Evolutionary conservation across 2,113 vertebrate genomes (phyloP).

Genomic region (Epinephelus fuscoguttatus): DNA sequence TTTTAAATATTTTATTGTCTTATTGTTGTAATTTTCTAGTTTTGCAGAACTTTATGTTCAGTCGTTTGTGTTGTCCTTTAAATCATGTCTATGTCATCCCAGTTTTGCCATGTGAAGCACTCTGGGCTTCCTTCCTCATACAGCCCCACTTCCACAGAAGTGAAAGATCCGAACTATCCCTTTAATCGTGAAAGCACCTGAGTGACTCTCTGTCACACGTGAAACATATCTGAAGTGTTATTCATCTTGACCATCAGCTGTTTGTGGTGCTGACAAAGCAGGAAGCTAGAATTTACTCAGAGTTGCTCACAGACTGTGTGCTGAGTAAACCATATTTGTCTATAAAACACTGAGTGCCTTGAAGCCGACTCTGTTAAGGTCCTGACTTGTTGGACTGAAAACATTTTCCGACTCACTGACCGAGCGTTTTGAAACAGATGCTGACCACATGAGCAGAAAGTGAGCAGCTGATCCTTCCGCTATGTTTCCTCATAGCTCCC

Average conservation of each 20-base stretch:
- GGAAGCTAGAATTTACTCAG: background rate
- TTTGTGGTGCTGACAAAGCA: background rate
- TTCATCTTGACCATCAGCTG: background rate
- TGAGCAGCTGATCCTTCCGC: background rate
- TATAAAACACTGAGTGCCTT: background rate
- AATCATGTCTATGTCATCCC: too few species aligned
- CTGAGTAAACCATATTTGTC: background rate
- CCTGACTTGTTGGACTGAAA: background rate
- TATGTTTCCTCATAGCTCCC: background rate
- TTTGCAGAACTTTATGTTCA: too few species aligned
- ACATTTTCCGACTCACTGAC: background rate
- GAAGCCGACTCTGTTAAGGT: background rate
- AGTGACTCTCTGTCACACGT: background rate
- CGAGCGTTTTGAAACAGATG: background rate
- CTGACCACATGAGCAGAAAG: conserved; percentile 2
- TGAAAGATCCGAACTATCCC: too few species aligned
- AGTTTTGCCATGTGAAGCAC: too few species aligned
- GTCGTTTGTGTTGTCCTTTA: too few species aligned
- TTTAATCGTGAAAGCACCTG: background rate
- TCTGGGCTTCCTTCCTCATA: too few species aligned
- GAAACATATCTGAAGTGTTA: background rate
- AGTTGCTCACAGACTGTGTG: background rate
- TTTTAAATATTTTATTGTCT: too few species aligned
- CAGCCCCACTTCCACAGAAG: too few species aligned
- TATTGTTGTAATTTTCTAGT: too few species aligned